Percentiles rank a stretch among this genome's conserved stretches.
Evolutionary conservation across 2,113 vertebrate species (phyloP).

Genomic region (Pogona vitticeps): DNA sequence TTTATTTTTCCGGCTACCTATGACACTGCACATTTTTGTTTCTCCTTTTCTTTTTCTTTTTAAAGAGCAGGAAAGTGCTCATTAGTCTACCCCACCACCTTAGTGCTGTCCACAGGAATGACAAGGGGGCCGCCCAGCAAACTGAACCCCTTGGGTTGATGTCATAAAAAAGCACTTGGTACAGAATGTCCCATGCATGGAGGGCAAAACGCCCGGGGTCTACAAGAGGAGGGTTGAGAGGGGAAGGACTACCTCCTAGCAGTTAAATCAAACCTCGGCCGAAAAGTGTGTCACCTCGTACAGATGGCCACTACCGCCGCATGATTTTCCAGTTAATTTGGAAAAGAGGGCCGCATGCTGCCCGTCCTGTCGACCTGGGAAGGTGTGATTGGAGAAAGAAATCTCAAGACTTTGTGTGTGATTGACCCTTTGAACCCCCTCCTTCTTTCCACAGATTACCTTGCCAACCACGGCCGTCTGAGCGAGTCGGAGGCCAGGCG

Average conservation of each 20-base stretch:
- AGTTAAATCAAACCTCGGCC: background rate
- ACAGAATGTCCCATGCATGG: background rate
- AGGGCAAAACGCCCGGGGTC: background rate
- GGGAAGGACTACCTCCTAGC: background rate
- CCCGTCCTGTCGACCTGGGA: background rate
- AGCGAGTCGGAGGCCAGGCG: slow-evolving; percentile 92
- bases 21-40: background rate
- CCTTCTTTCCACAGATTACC: slow-evolving; percentile 84
- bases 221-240: background rate
- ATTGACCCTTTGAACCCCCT: slow-evolving; percentile 21
- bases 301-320: background rate
- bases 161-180: background rate
- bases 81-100: background rate
- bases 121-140: background rate
- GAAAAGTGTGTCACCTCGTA: background rate
- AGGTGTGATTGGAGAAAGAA: background rate
- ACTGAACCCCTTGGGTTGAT: background rate
- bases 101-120: no score
- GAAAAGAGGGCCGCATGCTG: background rate
- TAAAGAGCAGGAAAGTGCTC: background rate
- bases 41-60: background rate
- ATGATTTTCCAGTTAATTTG: background rate
- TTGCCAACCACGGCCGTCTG: slow-evolving; percentile 93
- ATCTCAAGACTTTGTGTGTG: slow-evolving; percentile 19
- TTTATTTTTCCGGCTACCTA: background rate